phyloP scores from a whole-genome alignment of 1,140 invertebrate genomes.

The Rhynchophorus ferrugineus region DNA sequence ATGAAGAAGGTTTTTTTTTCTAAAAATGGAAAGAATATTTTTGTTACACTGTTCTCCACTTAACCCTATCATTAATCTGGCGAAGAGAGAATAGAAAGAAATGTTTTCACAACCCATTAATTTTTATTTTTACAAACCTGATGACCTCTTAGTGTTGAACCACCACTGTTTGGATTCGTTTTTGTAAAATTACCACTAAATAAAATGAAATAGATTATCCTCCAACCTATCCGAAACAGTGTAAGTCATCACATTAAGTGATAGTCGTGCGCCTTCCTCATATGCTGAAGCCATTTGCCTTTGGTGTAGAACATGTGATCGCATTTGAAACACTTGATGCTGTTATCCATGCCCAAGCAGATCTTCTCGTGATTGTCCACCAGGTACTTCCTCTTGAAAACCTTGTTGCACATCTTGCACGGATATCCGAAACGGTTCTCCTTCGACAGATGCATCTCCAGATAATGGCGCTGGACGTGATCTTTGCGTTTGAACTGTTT shows the following conservation, averaged over 20 bases:
- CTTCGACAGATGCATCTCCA: conserved; percentile 26
- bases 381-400: conserved; percentile 30
- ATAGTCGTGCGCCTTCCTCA: conserved; percentile 22
- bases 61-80: no score
- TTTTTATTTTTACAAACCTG: no score
- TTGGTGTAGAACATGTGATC: conserved; percentile 7
- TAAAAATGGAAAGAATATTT: no score
- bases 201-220: no score
- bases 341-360: conserved; percentile 13
- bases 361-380: conserved; percentile 28
- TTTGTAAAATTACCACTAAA: no score
- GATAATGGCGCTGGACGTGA: conserved; percentile 40
- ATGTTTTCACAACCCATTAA: no score
- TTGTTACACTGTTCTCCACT: no score
- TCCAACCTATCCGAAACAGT: no score
- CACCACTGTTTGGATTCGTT: no score
- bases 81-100: no score
- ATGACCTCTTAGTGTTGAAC: no score
- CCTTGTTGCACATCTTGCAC: conserved; percentile 22
- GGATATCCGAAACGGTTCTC: conserved; percentile 12
- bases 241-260: conserved; percentile 4
- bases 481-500: conserved; percentile 43
- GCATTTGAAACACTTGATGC: conserved; percentile 19
- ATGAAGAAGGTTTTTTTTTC: no score
- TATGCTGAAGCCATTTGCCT: conserved; percentile 22